phyloP scores from a whole-genome alignment of 2,888 invertebrate species.

The Hemithea aestivaria region DNA sequence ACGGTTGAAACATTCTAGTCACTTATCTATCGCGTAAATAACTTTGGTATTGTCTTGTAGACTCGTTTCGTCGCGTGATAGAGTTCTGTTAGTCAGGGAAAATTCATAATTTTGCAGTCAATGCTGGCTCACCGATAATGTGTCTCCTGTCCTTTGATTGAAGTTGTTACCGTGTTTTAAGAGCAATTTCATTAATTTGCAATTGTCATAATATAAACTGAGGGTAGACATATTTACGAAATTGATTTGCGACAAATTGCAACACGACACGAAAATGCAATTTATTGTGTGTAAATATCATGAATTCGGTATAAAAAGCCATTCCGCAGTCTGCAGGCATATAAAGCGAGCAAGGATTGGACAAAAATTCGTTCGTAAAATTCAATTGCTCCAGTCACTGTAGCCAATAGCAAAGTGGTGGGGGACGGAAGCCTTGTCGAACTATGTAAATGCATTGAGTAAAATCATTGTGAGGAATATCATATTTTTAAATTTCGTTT shows the following conservation, averaged over 20 bases:
- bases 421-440: not conserved
- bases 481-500: no score
- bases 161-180: not conserved
- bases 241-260: no score
- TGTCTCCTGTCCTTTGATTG: slow-evolving; percentile 34
- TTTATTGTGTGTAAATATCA: slow-evolving; percentile 10
- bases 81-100: slow-evolving; percentile 48
- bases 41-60: slow-evolving; percentile 56
- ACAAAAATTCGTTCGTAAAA: slow-evolving; percentile 35
- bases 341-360: slow-evolving; percentile 11
- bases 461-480: no score
- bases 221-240: no score
- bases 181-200: not conserved
- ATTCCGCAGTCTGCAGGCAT: slow-evolving; percentile 5
- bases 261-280: no score
- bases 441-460: not conserved
- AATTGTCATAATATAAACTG: no score
- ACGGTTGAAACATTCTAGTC: slow-evolving; percentile 45
- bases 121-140: slow-evolving; percentile 7
- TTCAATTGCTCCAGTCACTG: slow-evolving; percentile 41
- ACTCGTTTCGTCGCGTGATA: slow-evolving; percentile 62
- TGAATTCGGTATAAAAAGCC: slow-evolving; percentile 13
- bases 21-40: slow-evolving; percentile 63
- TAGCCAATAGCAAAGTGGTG: slow-evolving; percentile 6
- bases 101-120: slow-evolving; percentile 55